Base-by-base conservation (phyloP, 2,113 vertebrate species). In the Cervus canadensis region DNA sequence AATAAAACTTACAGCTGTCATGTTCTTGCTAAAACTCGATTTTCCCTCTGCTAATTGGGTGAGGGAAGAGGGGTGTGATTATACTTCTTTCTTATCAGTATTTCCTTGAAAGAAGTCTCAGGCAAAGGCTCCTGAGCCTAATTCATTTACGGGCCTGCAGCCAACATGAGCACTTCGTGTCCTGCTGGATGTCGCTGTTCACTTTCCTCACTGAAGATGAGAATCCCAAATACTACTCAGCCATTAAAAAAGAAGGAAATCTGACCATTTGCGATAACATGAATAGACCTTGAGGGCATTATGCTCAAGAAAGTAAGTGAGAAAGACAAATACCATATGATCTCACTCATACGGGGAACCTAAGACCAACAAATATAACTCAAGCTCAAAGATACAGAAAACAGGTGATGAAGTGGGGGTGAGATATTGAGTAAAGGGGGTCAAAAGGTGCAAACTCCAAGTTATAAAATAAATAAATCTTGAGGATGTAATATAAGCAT, bases 21-120 rank as follows among this genome's bases (percentile, higher is more conserved):
- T 57, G 21, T 94, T 92, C 67, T 76, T 88, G 76, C 50, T 85
- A 86, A 88, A 89, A 85, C 78, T 93, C 67, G 0, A 94, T 97
- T 97, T 95, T n/a, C 67, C 84, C 36, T 48, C 54, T 16, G 88
- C 2, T 78, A 91, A 71, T 36, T 91, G 45, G 13, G 81, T 93
- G 83, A 97, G 50, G 59, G 59, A 79, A 86, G 13, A 97, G 21
- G 82, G 95, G 60, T 94, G 3, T 74, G 79, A 92, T 89, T 85
- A 87, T 21, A 87, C 28, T 89, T 96, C 52, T 8, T 92, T 96
- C 48, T 8, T 96, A 89, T 64, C 94, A 21, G 6, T 50, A 30
- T 95, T 97, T n/a, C 28, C 5, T 6, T 57, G 43, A 87, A 93
- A 60, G 26, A 84, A 96, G 64, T 98, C 96, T 98, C 91, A 96